Conservation (phyloP, 1,140 invertebrate species). For the Anoplophora glabripennis region DNA sequence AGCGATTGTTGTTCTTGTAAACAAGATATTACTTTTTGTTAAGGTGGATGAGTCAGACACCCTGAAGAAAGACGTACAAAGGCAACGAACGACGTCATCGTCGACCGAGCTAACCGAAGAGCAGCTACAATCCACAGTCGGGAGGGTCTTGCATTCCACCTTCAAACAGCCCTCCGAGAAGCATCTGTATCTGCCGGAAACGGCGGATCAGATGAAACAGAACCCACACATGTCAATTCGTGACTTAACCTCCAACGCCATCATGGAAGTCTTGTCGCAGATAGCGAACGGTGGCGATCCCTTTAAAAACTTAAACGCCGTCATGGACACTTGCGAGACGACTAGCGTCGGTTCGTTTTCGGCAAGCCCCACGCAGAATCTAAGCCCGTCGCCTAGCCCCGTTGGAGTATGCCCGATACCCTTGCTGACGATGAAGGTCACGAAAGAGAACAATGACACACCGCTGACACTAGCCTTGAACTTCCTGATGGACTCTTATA, state of each 20-base stretch:
- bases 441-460: conserved; percentile 40
- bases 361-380: conserved; percentile 35
- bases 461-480: conserved; percentile 53
- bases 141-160: conserved; percentile 62
- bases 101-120: conserved; percentile 53
- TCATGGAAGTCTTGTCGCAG: conserved; percentile 67
- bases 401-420: conserved; percentile 40
- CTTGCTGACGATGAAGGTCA: conserved; percentile 43
- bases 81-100: conserved; percentile 41
- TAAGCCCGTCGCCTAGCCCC: conserved; percentile 49
- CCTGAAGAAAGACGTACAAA: conserved; percentile 36
- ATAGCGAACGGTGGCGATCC: conserved; percentile 62
- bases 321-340: conserved; percentile 52
- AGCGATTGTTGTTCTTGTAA: too few species aligned
- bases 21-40: not conserved
- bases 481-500: conserved; percentile 66
- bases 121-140: conserved; percentile 59
- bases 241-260: conserved; percentile 59
- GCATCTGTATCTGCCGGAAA: conserved; percentile 62
- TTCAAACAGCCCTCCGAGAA: conserved; percentile 61
- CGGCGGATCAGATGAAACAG: conserved; percentile 54
- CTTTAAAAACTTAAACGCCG: conserved; percentile 54
- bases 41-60: conserved; percentile 47
- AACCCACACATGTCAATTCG: conserved; percentile 52
- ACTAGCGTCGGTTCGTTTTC: conserved; percentile 44